Conservation (phyloP, 2,113 vertebrate genomes). For the Junco hyemalis region DNA sequence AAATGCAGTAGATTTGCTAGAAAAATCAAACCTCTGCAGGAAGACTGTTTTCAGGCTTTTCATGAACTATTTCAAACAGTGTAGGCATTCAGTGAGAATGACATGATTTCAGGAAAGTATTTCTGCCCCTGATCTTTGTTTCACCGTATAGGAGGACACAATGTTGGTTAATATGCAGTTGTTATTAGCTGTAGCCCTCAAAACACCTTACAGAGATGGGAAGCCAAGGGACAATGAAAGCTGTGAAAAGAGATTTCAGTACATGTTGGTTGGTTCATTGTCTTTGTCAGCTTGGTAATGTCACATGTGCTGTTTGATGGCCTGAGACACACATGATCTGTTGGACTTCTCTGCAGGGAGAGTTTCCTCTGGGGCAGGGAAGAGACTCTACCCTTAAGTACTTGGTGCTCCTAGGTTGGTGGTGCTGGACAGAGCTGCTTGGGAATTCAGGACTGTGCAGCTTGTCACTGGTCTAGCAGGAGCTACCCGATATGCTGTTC, state of each 20-base stretch:
- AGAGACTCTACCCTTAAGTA: neutral
- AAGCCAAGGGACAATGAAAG: neutral
- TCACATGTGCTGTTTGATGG: neutral
- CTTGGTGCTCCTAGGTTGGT: neutral
- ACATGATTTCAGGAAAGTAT: neutral
- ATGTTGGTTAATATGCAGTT: neutral
- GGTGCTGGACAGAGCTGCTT: neutral
- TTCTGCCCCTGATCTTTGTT: neutral
- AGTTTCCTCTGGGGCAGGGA: neutral
- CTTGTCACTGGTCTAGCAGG: neutral
- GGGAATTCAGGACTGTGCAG: neutral
- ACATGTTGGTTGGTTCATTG: neutral
- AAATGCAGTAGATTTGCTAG: neutral
- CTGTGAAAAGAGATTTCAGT: neutral
- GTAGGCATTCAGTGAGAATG: neutral
- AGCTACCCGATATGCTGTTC: neutral
- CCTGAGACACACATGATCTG: rapidly evolving
- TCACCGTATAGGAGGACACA: neutral
- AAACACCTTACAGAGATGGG: neutral
- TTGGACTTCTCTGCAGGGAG: neutral
- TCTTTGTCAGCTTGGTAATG: neutral
- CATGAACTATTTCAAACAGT: neutral
- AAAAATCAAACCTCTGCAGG: neutral
- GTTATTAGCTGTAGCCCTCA: neutral
- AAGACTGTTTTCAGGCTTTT: neutral